Percentiles rank a stretch among this genome's conserved stretches.
Conservation (phyloP, 2,888 invertebrate genomes). For the Ptychoptera albimana region DNA sequence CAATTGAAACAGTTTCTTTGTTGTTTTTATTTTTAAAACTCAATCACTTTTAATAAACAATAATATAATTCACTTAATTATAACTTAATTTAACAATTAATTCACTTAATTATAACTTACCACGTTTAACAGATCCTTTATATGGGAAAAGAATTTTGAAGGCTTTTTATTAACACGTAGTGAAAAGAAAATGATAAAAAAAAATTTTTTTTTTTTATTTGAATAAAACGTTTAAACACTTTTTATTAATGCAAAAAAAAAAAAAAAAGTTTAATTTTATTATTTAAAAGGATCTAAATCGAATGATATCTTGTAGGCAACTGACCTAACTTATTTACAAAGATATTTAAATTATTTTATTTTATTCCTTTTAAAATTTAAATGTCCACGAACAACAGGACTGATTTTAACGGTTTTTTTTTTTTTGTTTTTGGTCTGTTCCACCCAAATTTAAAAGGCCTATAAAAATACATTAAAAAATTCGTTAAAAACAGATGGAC, state of each 20-base stretch:
- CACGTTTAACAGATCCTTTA: neutral
- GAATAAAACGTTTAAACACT: neutral
- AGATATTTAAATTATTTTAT: neutral
- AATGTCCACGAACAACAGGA: neutral
- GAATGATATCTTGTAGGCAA: neutral
- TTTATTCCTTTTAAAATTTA: neutral
- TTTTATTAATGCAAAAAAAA: neutral
- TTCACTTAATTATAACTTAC: neutral
- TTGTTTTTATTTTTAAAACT: too few species aligned
- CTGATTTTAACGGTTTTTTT: neutral
- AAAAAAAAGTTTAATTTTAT: neutral
- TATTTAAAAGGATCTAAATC: neutral
- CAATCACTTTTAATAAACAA: too few species aligned
- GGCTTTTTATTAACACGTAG: neutral
- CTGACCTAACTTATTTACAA: neutral
- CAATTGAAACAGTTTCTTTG: too few species aligned
- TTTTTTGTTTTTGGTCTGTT: too few species aligned
- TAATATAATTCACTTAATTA: too few species aligned
- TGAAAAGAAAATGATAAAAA: neutral
- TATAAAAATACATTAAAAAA: too few species aligned
- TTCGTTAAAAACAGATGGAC: too few species aligned
- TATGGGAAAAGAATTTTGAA: slow-evolving; percentile 3
- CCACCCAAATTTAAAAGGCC: too few species aligned
- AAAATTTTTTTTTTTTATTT: neutral
- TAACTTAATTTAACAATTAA: neutral